Conservation (phyloP, 2,113 vertebrate species). For the Cnemophilus loriae region DNA sequence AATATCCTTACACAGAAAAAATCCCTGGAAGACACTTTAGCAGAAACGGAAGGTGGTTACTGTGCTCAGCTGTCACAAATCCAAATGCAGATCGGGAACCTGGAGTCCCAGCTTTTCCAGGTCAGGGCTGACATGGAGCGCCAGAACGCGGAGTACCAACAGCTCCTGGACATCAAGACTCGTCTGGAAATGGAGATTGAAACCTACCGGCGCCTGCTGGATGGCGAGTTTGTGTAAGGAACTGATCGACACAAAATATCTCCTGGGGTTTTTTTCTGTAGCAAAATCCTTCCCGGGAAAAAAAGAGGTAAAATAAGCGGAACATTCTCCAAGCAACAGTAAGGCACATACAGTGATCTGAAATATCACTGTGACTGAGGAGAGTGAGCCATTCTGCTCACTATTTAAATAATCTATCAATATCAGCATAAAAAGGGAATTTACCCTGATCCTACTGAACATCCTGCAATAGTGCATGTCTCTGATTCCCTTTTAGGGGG, state of each 20-base stretch:
- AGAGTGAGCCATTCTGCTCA: background rate
- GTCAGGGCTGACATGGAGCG: constrained; percentile 73
- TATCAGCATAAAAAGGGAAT: background rate
- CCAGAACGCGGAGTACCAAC: constrained; percentile 70
- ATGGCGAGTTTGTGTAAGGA: constrained; percentile 71
- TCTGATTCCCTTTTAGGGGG: constrained; percentile 21
- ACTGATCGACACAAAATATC: background rate
- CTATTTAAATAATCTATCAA: background rate
- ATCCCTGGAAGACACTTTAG: constrained; percentile 75
- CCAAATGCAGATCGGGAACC: constrained; percentile 68
- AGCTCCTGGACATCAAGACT: constrained; percentile 75
- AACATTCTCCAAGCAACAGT: background rate
- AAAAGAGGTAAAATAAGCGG: background rate
- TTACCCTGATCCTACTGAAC: background rate
- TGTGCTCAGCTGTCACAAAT: constrained; percentile 71
- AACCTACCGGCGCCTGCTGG: constrained; percentile 75
- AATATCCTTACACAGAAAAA: constrained; percentile 66
- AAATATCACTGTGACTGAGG: background rate
- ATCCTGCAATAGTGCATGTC: background rate
- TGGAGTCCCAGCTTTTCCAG: constrained; percentile 74
- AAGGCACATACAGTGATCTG: background rate
- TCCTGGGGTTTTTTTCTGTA: background rate
- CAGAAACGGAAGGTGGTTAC: constrained; percentile 72
- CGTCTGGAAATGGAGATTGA: constrained; percentile 80
- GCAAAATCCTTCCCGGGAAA: background rate